Conservation (phyloP, 2,113 vertebrate species). For the Otocyon megalotis region DNA sequence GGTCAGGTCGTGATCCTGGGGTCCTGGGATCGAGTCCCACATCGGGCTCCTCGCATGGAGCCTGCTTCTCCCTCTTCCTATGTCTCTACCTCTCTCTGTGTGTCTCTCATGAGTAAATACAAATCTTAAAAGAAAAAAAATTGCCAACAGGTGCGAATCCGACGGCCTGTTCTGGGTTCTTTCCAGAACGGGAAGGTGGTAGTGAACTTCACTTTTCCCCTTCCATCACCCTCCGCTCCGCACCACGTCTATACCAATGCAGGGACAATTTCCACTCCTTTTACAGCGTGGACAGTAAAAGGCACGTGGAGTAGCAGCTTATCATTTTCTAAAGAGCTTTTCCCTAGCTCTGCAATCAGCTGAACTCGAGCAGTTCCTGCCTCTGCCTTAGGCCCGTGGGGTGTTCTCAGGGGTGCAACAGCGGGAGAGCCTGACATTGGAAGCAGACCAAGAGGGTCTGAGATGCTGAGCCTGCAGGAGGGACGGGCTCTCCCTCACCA, state of each 20-base stretch:
- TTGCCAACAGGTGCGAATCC: neutral
- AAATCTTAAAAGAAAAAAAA: too few relatives aligned
- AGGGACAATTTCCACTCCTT: constrained; percentile 70
- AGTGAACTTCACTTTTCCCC: neutral
- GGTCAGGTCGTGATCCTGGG: too few relatives aligned
- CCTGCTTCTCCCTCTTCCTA: too few relatives aligned
- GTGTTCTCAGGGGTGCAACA: neutral
- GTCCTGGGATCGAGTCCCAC: too few relatives aligned
- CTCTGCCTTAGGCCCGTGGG: neutral
- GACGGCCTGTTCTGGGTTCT: neutral
- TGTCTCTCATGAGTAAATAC: too few relatives aligned
- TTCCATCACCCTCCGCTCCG: constrained; percentile 60
- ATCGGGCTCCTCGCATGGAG: too few relatives aligned
- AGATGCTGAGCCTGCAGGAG: neutral
- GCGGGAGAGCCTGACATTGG: neutral
- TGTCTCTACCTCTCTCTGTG: too few relatives aligned
- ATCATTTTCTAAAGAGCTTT: neutral
- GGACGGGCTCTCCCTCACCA: neutral
- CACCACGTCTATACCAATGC: constrained; percentile 30
- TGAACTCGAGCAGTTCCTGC: neutral
- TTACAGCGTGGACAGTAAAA: constrained; percentile 82
- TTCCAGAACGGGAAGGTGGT: neutral
- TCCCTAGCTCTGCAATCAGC: neutral
- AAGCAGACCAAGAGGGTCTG: neutral
- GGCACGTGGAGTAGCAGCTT: constrained; percentile 50